Base-by-base conservation (phyloP, 2,113 vertebrate species). In the Neoarius graeffei region DNA sequence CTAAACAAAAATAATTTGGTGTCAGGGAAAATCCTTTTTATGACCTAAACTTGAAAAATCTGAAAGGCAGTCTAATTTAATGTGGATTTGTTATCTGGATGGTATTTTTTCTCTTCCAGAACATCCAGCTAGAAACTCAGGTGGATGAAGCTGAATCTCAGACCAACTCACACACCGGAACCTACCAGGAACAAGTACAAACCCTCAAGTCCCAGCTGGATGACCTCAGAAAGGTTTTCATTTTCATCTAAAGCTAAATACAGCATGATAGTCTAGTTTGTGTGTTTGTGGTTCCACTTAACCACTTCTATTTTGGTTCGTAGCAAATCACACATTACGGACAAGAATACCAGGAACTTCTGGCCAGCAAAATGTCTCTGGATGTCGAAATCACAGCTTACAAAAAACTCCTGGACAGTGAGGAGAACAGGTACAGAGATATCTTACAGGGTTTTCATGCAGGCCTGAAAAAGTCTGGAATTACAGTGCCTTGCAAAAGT, bases 261-360 rank as follows among this genome's bases (percentile, higher is more conserved):
- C 23, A 20, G 15, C 3, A 1, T 7, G 25, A 17, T 56, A n/a
- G 11, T 1, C 25, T 80, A 30, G 42, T 52, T n/a, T 23, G 59
- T 52, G 20, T 69, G 35, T 54, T 35, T 4, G 10, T 48, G 10
- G 19, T 62, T 82, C 15, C 1, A 62, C 5, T 23, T 62, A 62
- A 62, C 10, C 35, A 14, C 11, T 23, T 59, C 10, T 23, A 1
- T 60, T 82, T 19, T 42, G 57, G 62, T 85, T 91, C 91, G 85
- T 66, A 96, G 93, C 91, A 94, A 96, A 95, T 95, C 87, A 89
- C 94, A 91, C 93, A 94, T 89, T 95, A 95, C 42, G 88, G 93
- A 62, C 93, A 92, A 85, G 90, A 91, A 35, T 92, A 94, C 62
- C 91, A 93, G 89, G 94, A 95, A 73, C 93, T 95, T 79, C 71